Conservation (phyloP, 2,888 invertebrate genomes). For the Meteorus cinctellus region DNA sequence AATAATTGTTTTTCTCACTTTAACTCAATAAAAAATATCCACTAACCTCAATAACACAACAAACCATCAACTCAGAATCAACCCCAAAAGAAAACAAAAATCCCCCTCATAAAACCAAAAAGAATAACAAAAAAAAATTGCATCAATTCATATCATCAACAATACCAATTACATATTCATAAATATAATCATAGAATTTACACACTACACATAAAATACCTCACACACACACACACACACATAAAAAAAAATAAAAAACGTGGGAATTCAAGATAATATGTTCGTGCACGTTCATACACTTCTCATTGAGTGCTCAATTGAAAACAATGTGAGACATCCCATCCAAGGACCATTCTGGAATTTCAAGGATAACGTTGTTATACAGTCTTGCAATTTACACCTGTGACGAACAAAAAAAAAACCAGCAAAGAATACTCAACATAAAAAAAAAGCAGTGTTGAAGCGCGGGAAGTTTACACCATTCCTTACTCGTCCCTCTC, state of each 20-base stretch:
- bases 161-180: too few species aligned
- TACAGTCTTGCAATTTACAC: background rate
- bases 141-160: too few species aligned
- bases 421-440: background rate
- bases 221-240: background rate
- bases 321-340: slow-evolving; percentile 32
- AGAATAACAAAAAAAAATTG: too few species aligned
- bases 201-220: too few species aligned
- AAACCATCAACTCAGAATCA: too few species aligned
- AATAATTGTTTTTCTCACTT: too few species aligned
- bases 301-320: slow-evolving; percentile 37
- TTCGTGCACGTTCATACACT: slow-evolving; percentile 44
- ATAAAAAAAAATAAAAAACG: slow-evolving; percentile 42
- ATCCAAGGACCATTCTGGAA: slow-evolving; percentile 36
- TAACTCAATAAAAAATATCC: too few species aligned
- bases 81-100: too few species aligned
- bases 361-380: slow-evolving; percentile 37
- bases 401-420: background rate
- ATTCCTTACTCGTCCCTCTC: background rate
- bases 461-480: background rate
- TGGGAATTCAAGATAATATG: slow-evolving; percentile 57
- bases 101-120: too few species aligned
- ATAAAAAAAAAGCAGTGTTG: background rate
- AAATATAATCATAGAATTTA: too few species aligned
- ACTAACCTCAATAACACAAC: too few species aligned